Conservation (phyloP, 2,888 invertebrate genomes). For the Cryptosula pallasiana region DNA sequence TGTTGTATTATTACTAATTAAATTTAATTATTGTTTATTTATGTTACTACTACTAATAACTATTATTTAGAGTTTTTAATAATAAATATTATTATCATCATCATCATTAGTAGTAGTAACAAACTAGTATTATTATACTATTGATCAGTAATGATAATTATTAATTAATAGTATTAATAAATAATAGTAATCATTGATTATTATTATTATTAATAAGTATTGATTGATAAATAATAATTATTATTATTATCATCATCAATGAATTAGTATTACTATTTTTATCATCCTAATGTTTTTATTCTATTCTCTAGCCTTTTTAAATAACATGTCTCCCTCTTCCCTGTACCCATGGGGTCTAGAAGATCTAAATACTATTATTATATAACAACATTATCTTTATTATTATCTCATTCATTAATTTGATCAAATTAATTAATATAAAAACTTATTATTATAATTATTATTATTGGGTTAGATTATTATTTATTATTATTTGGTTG, state of each 20-base stretch:
- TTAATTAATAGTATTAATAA: neutral
- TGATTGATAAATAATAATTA: neutral
- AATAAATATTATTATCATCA: no score
- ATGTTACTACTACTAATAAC: no score
- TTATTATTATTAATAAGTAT: neutral
- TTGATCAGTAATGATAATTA: no score
- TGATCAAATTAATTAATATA: neutral
- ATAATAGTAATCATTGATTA: neutral
- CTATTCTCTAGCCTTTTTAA: neutral
- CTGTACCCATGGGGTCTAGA: no score
- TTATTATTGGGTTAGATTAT: no score
- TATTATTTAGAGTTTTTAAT: no score
- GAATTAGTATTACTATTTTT: neutral
- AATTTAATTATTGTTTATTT: no score
- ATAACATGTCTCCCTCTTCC: neutral
- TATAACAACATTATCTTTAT: neutral
- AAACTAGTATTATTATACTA: no score
- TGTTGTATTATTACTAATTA: no score
- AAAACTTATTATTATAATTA: neutral
- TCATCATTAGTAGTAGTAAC: no score
- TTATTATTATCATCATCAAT: neutral
- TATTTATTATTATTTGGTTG: no score
- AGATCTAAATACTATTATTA: neutral
- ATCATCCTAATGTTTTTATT: neutral
- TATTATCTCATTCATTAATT: neutral